These are phyloP conservation scores for Tokudaia muenninki DNA, from an alignment of 2,797 vertebrate genomes.

Conservation along the genomic window DNA sequence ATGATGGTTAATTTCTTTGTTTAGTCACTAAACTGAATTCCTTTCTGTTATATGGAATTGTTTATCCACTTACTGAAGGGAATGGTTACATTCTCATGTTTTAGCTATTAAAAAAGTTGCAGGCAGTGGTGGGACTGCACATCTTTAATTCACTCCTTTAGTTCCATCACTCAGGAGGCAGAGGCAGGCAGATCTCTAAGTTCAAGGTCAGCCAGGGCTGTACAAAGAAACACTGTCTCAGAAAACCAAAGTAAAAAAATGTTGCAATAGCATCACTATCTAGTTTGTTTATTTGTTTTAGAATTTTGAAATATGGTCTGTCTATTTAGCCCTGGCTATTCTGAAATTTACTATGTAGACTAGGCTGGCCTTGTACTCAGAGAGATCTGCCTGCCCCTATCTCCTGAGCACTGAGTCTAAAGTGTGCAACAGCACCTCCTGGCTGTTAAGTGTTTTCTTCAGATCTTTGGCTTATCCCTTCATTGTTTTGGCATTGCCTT, in stretches of 20 bases:
- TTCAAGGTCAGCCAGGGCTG: not conserved
- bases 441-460: not conserved
- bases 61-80: conserved; percentile 24
- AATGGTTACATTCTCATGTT: conserved; percentile 58
- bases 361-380: not conserved
- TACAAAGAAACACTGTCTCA: not conserved
- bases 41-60: not conserved
- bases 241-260: not conserved
- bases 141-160: not conserved
- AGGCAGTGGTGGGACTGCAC: not conserved
- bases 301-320: not conserved
- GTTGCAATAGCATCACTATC: not conserved
- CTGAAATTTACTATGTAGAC: not conserved
- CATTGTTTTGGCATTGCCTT: conserved; percentile 46
- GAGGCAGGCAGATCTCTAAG: not conserved
- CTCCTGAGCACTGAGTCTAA: not conserved
- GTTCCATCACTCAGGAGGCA: not conserved
- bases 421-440: not conserved
- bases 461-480: conserved; percentile 49
- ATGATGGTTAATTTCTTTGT: conserved; percentile 49
- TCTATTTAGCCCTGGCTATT: not conserved
- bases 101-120: conserved; percentile 25
- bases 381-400: not conserved
- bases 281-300: not conserved
- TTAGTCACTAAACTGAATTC: not conserved